Evolutionary conservation across 92 coral and sea anemone species (phyloP), one percentile per base, ranked within the genome.

Genomic region (Bergia sp.): DNA sequence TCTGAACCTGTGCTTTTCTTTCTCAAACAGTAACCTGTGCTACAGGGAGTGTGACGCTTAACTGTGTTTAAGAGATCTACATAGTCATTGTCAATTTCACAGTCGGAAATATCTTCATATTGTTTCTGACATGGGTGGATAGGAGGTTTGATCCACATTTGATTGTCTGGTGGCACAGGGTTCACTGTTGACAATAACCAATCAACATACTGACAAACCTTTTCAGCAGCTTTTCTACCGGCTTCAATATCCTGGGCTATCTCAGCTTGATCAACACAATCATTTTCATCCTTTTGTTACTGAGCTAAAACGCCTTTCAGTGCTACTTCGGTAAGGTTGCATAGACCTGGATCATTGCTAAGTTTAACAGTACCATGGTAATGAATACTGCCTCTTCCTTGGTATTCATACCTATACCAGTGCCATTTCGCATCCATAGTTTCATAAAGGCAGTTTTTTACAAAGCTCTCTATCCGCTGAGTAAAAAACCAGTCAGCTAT

Each of bases 41-140:
- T 93, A 76, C 89, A 91, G 61, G 69, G 88, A 64, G 95, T 82
- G 84, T 92, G 95, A 7, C 95, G 82, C 75, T 92, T 91, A 21
- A 92, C 95, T 42, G 93, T 92, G 78, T 87, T 92, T 29, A 90
- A 49, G 29, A 90, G 89, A 76, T 90, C 91, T 43, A 74, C 86
- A 72, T 92, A 90, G 82, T 92, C 93, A 69, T 42, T 42, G 45
- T 82, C 86, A 81, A 72, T 47, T 18, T 90, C 91, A 49, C 13
- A 71, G 39, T 45, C 39, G 11, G 83, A 72, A 37, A 92, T 90
- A 50, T 86, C 86, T 50, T 76, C 76, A 85, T 87, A 82, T 16
- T 72, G 77, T 88, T 73, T 92, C 38, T 88, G 87, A 39, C 90
- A 88, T 58, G 90, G 85, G 43, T 80, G 85, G 66, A 80, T 40